Base-by-base conservation (phyloP, 2,113 vertebrate species). In the Rhynchopsitta pachyrhyncha region DNA sequence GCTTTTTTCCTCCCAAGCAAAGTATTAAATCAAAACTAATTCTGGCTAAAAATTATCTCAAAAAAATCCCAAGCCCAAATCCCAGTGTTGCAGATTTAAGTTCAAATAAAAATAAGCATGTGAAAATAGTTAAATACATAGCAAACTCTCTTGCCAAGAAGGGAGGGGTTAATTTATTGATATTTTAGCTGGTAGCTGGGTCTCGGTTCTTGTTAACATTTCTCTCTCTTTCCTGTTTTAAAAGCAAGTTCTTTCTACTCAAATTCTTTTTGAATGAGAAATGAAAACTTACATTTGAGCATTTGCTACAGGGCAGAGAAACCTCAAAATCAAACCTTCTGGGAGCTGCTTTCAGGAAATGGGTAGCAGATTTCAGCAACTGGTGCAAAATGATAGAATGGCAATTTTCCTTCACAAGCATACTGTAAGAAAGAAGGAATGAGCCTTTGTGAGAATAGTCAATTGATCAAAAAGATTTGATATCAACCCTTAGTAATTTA, bases 401-500 rank as follows among this genome's bases (percentile, higher is more conserved):
- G 35, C 41, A 88, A 89, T 64, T 86, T 69, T 91, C 79, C 25
- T 91, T 88, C 74, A 66, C 7, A 37, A 67, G 50, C 0, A 2
- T 62, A 75, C 28, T 12, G 2, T 74, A 90, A 92, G 77, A 83
- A 83, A 89, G 70, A 82, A 3, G 1, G 57, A 96, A 14, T 62
- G 79, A 76, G 47, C 22, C 66, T 82, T 53, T 52, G 66, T 64
- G 29, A 87, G 77, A 77, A 76, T 37, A 76, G 68, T 42, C 73
- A 95, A 88, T 23, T 59, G 42, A 88, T 90, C 50, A 92, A 53
- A 93, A 93, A 83, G 83, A 33, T 50, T 64, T 60, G 11, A n/a
- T 92, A 77, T 66, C 62, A 81, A 42, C 73, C 78, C 66, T 94
- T 70, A 55, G 60, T 82, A 86, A 83, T 91, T 94, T 90, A 88